These are phyloP conservation scores for Reticulitermes lucifugus DNA, from an alignment of 2,888 invertebrate genomes.

Conservation along the genomic window DNA sequence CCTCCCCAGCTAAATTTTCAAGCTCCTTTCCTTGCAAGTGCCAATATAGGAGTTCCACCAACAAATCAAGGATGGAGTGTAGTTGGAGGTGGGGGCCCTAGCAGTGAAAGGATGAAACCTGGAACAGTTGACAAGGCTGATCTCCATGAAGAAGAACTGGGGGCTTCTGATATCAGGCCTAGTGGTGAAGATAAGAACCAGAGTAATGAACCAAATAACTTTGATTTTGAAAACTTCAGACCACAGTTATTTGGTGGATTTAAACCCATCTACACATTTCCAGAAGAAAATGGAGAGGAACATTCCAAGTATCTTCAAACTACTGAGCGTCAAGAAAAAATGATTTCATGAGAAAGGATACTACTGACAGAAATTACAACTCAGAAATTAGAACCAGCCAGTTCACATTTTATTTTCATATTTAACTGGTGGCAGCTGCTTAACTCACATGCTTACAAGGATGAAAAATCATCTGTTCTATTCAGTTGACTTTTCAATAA, in stretches of 20 bases:
- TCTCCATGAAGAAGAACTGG: slow-evolving; percentile 52
- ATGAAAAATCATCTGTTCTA: too few relatives aligned
- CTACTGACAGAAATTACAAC: too few relatives aligned
- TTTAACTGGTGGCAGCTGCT: too few relatives aligned
- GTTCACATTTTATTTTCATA: too few relatives aligned
- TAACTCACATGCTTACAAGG: too few relatives aligned
- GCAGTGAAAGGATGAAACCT: slow-evolving; percentile 41
- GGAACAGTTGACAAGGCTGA: slow-evolving; percentile 50
- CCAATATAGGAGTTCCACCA: slow-evolving; percentile 69
- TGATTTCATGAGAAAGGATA: slow-evolving; percentile 13
- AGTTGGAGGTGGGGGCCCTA: slow-evolving; percentile 53
- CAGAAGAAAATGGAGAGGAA: slow-evolving; percentile 50
- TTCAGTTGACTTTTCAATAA: too few relatives aligned
- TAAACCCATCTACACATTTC: slow-evolving; percentile 67
- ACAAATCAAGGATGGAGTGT: slow-evolving; percentile 73
- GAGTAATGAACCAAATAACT: slow-evolving; percentile 62
- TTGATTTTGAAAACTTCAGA: slow-evolving; percentile 75
- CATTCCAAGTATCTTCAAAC: slow-evolving; percentile 32
- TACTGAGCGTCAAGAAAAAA: slow-evolving; percentile 50
- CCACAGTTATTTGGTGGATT: slow-evolving; percentile 78
- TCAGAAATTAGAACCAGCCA: too few relatives aligned
- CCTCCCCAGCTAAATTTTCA: slow-evolving; percentile 52
- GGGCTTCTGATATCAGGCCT: slow-evolving; percentile 23
- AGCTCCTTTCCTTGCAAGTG: slow-evolving; percentile 66
- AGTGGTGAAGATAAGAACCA: slow-evolving; percentile 52